Evolutionary conservation across 2,113 vertebrate genomes (phyloP).

Genomic region (Pogona vitticeps): DNA sequence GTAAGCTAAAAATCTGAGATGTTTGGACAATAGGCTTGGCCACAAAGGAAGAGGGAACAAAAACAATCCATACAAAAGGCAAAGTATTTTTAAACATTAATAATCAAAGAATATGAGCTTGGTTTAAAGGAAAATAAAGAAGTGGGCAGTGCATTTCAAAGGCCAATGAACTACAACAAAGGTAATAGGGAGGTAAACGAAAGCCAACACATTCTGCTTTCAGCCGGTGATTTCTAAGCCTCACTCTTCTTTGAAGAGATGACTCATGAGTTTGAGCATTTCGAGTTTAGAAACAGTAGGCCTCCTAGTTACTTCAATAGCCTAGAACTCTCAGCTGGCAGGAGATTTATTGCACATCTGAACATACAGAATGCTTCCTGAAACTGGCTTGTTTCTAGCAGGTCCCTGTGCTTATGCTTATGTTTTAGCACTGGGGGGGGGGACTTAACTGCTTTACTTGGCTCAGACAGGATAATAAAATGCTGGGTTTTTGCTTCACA

Average conservation of each 20-base stretch:
- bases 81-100: background rate
- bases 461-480: background rate
- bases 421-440: background rate
- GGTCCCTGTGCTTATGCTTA: background rate
- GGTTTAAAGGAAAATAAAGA: background rate
- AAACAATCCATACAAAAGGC: background rate
- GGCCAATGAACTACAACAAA: background rate
- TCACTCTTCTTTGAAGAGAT: background rate
- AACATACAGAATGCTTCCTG: background rate
- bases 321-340: background rate
- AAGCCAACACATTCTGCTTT: background rate
- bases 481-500: background rate
- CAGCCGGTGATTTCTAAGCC: background rate
- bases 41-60: background rate
- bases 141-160: background rate
- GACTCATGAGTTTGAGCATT: background rate
- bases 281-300: background rate
- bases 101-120: background rate
- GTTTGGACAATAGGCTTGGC: background rate
- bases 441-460: background rate
- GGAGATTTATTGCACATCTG: constrained; percentile 3
- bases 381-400: constrained; percentile 8
- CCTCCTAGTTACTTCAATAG: constrained; percentile 13
- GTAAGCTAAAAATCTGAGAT: background rate
- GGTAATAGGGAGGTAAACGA: background rate